A percentile compares a stretch with the other conserved stretches of the same genome.
phyloP scores from a whole-genome alignment of 2,113 vertebrate species.

The Tretioscincus oriximinensis region DNA sequence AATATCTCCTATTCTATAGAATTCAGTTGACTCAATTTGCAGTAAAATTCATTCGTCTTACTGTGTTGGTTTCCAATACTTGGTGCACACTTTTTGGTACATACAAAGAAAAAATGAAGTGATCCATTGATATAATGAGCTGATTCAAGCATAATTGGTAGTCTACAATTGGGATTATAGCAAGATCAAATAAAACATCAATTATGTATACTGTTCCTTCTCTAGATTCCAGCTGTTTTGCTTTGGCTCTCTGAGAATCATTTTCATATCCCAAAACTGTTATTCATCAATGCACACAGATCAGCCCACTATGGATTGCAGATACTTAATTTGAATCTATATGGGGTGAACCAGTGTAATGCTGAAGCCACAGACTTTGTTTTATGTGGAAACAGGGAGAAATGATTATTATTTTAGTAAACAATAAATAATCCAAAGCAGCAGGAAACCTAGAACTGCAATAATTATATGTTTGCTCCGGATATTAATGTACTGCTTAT shows the following conservation, averaged over 20 bases:
- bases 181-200: too few species aligned
- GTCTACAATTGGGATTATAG: background rate
- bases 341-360: background rate
- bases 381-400: background rate
- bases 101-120: background rate
- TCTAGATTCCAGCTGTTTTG: background rate
- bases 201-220: background rate
- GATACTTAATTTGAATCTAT: background rate
- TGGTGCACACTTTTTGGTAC: background rate
- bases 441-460: background rate
- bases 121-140: background rate
- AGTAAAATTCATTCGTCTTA: slow-evolving; percentile 11
- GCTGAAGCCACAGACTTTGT: background rate
- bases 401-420: background rate
- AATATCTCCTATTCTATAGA: background rate
- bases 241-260: background rate
- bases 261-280: background rate
- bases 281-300: background rate
- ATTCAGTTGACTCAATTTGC: slow-evolving; percentile 41
- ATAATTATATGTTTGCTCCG: background rate
- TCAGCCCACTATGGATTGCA: background rate
- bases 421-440: background rate
- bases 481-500: background rate
- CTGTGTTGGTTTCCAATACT: background rate
- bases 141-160: background rate